phyloP scores from a whole-genome alignment of 2,797 vertebrate species.

The Danio aesculapii region DNA sequence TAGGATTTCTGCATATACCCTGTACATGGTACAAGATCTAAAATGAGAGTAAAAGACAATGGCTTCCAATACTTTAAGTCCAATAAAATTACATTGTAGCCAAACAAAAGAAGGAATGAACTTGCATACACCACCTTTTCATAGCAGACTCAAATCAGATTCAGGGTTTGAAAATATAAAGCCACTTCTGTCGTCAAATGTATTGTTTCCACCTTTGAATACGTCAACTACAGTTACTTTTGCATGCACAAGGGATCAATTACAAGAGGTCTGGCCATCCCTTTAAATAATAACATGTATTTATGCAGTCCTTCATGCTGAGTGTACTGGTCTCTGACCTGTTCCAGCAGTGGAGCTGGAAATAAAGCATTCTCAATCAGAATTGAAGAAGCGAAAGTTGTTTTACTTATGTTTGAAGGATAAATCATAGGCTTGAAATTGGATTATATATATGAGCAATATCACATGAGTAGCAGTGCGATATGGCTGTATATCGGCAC shows the following conservation, averaged over 20 bases:
- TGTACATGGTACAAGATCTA: too few species aligned
- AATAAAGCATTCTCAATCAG: slow-evolving; percentile 1
- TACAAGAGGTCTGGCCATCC: slow-evolving; percentile 11
- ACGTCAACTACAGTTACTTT: slow-evolving; percentile 27
- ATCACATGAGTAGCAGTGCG: too few species aligned
- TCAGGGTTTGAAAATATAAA: background rate
- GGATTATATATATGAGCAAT: slow-evolving; percentile 39
- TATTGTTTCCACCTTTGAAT: background rate
- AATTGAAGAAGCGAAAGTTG: slow-evolving; percentile 6
- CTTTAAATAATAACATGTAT: slow-evolving; percentile 48
- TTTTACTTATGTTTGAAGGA: slow-evolving; percentile 3
- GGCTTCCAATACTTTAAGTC: too few species aligned
- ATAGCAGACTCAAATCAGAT: background rate
- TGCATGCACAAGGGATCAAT: slow-evolving; percentile 22
- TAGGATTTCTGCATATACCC: too few species aligned
- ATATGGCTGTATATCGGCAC: too few species aligned
- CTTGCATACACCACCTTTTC: background rate
- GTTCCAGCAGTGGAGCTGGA: slow-evolving; percentile 20
- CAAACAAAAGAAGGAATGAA: too few species aligned
- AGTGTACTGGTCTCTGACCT: slow-evolving; percentile 29
- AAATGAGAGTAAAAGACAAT: too few species aligned
- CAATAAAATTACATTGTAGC: too few species aligned
- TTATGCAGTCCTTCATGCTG: slow-evolving; percentile 26
- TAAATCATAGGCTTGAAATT: slow-evolving; percentile 55
- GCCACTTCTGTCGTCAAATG: background rate